phyloP scores from a whole-genome alignment of 1,140 invertebrate genomes.

The Aricia agestis region DNA sequence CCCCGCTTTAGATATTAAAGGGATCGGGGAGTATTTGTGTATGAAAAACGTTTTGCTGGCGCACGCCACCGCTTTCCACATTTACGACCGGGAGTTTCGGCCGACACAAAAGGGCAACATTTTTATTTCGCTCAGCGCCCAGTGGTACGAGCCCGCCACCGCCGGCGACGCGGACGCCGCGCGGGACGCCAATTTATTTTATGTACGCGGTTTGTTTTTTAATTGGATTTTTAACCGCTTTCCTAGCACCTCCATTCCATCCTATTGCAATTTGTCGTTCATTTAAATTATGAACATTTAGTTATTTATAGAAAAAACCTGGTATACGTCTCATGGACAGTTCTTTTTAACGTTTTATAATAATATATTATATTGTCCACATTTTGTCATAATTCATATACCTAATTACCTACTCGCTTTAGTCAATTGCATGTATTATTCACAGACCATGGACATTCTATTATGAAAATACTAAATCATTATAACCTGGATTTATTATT shows the following conservation, averaged over 20 bases:
- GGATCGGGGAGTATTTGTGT: conserved; percentile 73
- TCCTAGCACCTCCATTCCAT: background rate
- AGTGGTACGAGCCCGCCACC: conserved; percentile 63
- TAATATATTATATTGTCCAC: too few species aligned
- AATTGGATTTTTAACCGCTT: background rate
- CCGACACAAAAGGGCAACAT: conserved; percentile 56
- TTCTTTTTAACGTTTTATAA: too few species aligned
- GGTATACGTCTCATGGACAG: too few species aligned
- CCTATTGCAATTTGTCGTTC: background rate
- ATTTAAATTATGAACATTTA: background rate
- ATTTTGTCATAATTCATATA: too few species aligned
- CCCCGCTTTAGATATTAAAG: conserved; percentile 65
- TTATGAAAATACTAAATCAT: too few species aligned
- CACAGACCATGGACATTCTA: too few species aligned
- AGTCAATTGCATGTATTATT: too few species aligned
- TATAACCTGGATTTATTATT: too few species aligned
- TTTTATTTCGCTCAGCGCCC: conserved; percentile 71
- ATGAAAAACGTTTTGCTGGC: conserved; percentile 45
- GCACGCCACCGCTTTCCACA: conserved; percentile 71
- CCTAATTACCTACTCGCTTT: too few species aligned
- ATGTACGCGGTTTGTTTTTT: conserved; percentile 16
- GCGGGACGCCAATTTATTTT: conserved; percentile 20
- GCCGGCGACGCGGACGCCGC: conserved; percentile 17
- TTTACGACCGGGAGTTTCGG: conserved; percentile 73
- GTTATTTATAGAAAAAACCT: too few species aligned